These are phyloP conservation scores for Phalacrocorax carbo DNA, from an alignment of 2,113 vertebrate species.

Conservation along the genomic window DNA sequence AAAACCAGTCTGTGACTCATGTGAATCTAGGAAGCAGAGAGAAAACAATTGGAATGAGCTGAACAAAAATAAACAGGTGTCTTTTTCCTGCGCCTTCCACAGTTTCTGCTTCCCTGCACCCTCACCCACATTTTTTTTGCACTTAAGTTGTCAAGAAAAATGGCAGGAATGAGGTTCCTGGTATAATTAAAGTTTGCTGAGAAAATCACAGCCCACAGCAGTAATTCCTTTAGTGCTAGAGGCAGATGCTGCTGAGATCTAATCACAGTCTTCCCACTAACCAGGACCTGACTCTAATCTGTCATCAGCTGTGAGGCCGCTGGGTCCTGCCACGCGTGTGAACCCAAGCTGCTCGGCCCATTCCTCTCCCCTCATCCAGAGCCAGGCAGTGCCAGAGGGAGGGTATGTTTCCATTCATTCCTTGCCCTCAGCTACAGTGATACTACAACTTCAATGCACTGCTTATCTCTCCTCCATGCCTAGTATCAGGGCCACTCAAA, in stretches of 20 bases:
- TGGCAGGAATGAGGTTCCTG: constrained; percentile 16
- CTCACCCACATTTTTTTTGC: not conserved
- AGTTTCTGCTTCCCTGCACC: not conserved
- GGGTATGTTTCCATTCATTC: constrained; percentile 23
- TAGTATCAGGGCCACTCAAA: constrained; percentile 14
- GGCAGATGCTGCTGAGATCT: constrained; percentile 45
- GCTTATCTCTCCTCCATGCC: constrained; percentile 34
- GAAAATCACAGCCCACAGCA: constrained; percentile 27
- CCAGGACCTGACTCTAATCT: constrained; percentile 49
- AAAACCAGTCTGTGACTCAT: not conserved
- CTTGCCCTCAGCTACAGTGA: not conserved
- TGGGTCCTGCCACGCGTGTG: not conserved
- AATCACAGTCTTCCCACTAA: constrained; percentile 41
- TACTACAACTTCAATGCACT: constrained; percentile 13
- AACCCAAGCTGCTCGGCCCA: not conserved
- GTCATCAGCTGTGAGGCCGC: constrained; percentile 46
- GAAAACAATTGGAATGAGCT: not conserved
- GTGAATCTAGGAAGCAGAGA: not conserved
- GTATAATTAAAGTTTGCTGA: constrained; percentile 44
- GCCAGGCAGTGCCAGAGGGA: constrained; percentile 48
- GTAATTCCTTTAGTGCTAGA: constrained; percentile 24
- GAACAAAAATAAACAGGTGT: not conserved
- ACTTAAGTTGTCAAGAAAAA: constrained; percentile 1
- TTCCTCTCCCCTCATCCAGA: not conserved
- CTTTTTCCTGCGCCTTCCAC: not conserved